Percentiles rank a stretch among this genome's conserved stretches.
phyloP scores from a whole-genome alignment of 2,113 vertebrate species.

The Psittacula cyanocephala region DNA sequence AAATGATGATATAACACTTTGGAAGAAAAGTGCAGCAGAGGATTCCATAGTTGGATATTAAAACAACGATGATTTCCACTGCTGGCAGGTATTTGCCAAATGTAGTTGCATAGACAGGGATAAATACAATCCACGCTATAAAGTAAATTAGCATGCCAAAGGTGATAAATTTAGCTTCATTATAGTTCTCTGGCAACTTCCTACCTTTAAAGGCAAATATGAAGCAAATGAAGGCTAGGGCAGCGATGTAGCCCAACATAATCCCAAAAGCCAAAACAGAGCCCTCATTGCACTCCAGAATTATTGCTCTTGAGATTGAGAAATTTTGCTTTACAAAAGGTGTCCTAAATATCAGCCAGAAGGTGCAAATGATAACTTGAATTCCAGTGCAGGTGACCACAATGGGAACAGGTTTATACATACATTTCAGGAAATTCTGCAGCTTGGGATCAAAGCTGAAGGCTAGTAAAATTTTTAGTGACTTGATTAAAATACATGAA shows the following conservation, averaged over 20 bases:
- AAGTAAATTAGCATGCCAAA: constrained; percentile 92
- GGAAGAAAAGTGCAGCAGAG: constrained; percentile 87
- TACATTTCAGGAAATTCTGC: constrained; percentile 72
- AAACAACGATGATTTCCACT: constrained; percentile 87
- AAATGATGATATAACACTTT: constrained; percentile 88
- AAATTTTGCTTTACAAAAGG: constrained; percentile 69
- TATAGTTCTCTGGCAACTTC: constrained; percentile 89
- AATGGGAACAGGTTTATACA: constrained; percentile 77
- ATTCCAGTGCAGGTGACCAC: constrained; percentile 75
- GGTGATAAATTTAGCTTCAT: constrained; percentile 90
- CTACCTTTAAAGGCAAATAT: constrained; percentile 86
- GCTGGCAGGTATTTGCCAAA: constrained; percentile 84
- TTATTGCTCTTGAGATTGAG: constrained; percentile 65
- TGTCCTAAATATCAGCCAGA: constrained; percentile 80
- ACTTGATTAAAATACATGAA: constrained; percentile 89
- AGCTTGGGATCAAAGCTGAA: constrained; percentile 85
- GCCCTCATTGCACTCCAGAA: constrained; percentile 83
- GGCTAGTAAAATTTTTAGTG: constrained; percentile 87
- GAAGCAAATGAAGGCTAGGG: constrained; percentile 85
- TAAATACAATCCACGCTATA: constrained; percentile 87
- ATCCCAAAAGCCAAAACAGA: constrained; percentile 80
- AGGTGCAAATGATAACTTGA: constrained; percentile 76
- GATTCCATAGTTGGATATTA: constrained; percentile 89
- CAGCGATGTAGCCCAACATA: constrained; percentile 83
- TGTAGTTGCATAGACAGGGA: constrained; percentile 84